These are phyloP conservation scores for Netelia fuscicornis DNA, from an alignment of 2,888 invertebrate species.

Conservation along the genomic window DNA sequence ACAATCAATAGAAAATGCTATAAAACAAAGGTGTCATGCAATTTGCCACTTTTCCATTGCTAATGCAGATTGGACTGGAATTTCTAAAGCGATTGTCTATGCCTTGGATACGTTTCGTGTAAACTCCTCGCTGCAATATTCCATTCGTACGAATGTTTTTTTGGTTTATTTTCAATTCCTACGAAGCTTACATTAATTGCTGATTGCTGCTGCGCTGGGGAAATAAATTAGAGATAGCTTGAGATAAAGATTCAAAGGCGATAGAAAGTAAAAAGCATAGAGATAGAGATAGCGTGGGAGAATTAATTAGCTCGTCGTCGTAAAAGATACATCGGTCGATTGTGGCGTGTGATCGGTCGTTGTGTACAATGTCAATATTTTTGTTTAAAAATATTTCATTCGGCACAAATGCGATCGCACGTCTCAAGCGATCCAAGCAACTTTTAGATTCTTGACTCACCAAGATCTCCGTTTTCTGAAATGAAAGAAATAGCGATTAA, in stretches of 20 bases:
- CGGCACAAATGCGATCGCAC: conserved; percentile 37
- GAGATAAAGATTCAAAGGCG: conserved; percentile 14
- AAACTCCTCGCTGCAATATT: conserved; percentile 23
- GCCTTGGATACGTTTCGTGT: conserved; percentile 58
- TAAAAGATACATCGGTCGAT: conserved; percentile 38
- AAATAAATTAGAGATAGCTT: conserved; percentile 60
- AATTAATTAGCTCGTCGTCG: conserved; percentile 52
- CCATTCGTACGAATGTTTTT: conserved; percentile 4
- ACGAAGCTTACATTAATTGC: conserved; percentile 58
- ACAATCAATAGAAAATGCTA: conserved; percentile 47
- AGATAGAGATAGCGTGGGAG: conserved; percentile 56
- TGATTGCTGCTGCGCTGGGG: conserved; percentile 62
- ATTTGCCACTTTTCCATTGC: conserved; percentile 30
- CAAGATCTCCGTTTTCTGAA: conserved; percentile 80
- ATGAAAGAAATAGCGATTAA: conserved; percentile 69
- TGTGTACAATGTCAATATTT: neutral
- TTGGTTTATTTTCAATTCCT: conserved; percentile 21
- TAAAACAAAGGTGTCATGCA: conserved; percentile 51
- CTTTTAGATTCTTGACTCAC: conserved; percentile 73
- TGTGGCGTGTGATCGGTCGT: conserved; percentile 31
- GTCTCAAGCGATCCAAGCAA: conserved; percentile 38
- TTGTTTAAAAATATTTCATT: neutral
- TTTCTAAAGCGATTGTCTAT: conserved; percentile 40
- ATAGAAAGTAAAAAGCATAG: conserved; percentile 38
- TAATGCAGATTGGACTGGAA: neutral